These are phyloP conservation scores for Eristalinus aeneus DNA, from an alignment of 2,888 invertebrate genomes.

Conservation along the genomic window DNA sequence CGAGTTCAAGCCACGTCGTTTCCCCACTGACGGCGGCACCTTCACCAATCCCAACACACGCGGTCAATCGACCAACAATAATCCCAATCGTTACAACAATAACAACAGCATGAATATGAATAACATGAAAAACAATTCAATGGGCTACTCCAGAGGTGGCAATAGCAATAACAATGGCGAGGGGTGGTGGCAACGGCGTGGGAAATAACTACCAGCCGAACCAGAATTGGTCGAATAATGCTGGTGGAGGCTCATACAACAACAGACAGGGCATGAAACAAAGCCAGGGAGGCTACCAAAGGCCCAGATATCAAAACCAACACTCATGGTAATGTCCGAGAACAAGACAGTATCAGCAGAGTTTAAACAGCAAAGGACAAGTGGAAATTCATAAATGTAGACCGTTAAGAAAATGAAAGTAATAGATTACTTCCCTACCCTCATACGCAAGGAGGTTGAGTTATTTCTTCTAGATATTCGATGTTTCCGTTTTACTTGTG, in stretches of 20 bases:
- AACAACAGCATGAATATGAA: neutral
- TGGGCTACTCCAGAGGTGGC: slow-evolving; percentile 17
- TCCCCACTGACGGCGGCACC: slow-evolving; percentile 10
- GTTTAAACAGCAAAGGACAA: slow-evolving; percentile 18
- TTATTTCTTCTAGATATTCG: neutral
- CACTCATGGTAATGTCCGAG: slow-evolving; percentile 49
- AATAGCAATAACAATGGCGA: neutral
- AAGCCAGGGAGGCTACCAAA: slow-evolving; percentile 29
- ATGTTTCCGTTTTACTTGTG: neutral
- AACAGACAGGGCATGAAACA: slow-evolving; percentile 24
- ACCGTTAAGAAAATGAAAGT: slow-evolving; percentile 39
- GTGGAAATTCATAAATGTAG: slow-evolving; percentile 48
- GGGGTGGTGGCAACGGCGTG: slow-evolving; percentile 8
- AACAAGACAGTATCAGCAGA: slow-evolving; percentile 6
- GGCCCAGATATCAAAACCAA: slow-evolving; percentile 45
- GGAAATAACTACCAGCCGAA: slow-evolving; percentile 30
- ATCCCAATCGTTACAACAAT: neutral
- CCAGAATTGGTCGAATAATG: slow-evolving; percentile 30
- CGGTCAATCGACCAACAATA: neutral
- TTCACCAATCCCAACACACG: slow-evolving; percentile 7
- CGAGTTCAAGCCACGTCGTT: slow-evolving; percentile 38
- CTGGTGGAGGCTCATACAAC: slow-evolving; percentile 14
- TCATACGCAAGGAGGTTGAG: neutral
- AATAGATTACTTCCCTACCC: slow-evolving; percentile 57
- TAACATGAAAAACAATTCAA: slow-evolving; percentile 18